Conservation (phyloP, 2,113 vertebrate genomes). For the Microcebus ravelobensis region DNA sequence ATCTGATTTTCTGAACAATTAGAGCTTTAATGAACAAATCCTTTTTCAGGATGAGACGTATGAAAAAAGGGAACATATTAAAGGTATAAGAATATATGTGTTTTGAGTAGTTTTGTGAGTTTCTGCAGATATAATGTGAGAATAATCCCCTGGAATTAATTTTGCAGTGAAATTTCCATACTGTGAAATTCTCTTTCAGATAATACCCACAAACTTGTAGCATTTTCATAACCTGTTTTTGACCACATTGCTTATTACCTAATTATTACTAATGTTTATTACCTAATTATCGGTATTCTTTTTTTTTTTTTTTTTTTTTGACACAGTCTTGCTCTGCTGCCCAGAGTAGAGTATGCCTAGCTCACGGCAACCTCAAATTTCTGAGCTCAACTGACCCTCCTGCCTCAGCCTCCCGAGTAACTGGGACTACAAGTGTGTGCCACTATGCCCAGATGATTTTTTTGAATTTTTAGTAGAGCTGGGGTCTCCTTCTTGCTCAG, state of each 20-base stretch:
- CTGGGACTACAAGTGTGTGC: too few relatives aligned
- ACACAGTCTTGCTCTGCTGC: too few relatives aligned
- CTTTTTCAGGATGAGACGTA: neutral
- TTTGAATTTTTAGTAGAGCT: too few relatives aligned
- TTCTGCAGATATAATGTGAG: neutral
- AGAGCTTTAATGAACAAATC: slow-evolving; percentile 27
- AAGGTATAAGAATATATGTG: neutral
- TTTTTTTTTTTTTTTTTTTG: too few relatives aligned
- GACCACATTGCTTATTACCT: neutral
- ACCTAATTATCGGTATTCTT: neutral
- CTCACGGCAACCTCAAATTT: too few relatives aligned
- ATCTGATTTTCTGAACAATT: slow-evolving; percentile 1
- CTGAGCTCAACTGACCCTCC: too few relatives aligned
- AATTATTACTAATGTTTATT: neutral
- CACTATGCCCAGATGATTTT: too few relatives aligned
- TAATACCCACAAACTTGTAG: neutral
- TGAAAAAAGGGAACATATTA: slow-evolving; percentile 34
- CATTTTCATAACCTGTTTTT: slow-evolving; percentile 1
- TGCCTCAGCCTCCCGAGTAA: too few relatives aligned
- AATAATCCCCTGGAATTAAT: neutral
- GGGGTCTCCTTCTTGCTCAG: too few relatives aligned
- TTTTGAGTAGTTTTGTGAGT: neutral
- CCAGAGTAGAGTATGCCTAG: too few relatives aligned
- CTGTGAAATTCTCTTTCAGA: neutral
- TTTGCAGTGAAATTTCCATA: slow-evolving; percentile 1